phyloP scores from a whole-genome alignment of 64 coral and sea anemone genomes.

The Porites lutea region DNA sequence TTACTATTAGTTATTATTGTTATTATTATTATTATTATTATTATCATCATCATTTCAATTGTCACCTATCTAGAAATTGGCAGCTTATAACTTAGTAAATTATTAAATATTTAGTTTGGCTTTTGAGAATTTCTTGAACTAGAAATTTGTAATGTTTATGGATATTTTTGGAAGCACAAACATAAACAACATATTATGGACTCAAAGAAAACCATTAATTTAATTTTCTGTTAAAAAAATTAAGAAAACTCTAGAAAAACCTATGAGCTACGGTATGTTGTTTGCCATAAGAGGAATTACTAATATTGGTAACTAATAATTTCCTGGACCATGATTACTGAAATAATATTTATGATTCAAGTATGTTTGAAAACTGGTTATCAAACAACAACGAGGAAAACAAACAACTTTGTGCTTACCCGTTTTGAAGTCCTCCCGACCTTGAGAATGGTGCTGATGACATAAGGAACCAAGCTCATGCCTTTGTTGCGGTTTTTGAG shows the following conservation, averaged over 20 bases:
- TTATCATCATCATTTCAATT: neutral
- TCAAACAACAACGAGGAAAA: neutral
- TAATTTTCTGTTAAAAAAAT: neutral
- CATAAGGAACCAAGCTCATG: constrained; percentile 55
- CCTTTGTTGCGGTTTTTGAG: neutral
- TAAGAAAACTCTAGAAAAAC: neutral
- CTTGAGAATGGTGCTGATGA: constrained; percentile 51
- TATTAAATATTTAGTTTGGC: neutral
- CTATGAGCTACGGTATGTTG: neutral
- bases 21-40: neutral
- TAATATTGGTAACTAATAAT: neutral
- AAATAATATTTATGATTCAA: too few species aligned
- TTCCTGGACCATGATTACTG: neutral
- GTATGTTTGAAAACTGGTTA: too few species aligned
- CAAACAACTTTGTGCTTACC: constrained; percentile 29
- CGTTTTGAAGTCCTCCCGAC: constrained; percentile 12
- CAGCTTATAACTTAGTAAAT: constrained; percentile 13
- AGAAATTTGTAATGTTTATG: neutral
- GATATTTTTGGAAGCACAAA: constrained; percentile 6
- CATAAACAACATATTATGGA: neutral
- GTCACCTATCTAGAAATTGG: neutral
- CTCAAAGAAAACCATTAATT: neutral
- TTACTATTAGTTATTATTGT: neutral
- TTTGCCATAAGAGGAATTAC: neutral
- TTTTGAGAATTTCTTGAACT: too few species aligned